These are phyloP conservation scores for Synchiropus splendidus DNA, from an alignment of 2,113 vertebrate species.

Conservation along the genomic window DNA sequence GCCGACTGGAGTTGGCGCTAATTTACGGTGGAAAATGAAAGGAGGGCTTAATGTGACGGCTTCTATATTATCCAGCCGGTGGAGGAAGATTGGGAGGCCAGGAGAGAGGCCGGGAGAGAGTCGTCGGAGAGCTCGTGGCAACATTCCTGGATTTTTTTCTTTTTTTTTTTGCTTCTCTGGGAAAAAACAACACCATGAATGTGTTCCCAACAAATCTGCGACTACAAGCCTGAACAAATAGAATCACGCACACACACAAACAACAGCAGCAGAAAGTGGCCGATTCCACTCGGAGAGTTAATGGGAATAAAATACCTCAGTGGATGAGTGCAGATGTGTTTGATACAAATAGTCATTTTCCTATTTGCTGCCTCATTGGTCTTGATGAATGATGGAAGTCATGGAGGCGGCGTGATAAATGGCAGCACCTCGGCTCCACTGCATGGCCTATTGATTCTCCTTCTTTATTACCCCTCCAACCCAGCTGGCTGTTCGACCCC, in stretches of 20 bases:
- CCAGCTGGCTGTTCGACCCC: slow-evolving; percentile 96
- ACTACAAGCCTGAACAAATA: slow-evolving; percentile 65
- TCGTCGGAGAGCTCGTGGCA: slow-evolving; percentile 33
- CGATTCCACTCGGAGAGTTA: slow-evolving; percentile 99
- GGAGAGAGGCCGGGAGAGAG: slow-evolving; percentile 9
- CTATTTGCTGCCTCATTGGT: slow-evolving; percentile 99
- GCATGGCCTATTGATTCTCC: slow-evolving; percentile 99
- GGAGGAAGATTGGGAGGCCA: slow-evolving; percentile 37
- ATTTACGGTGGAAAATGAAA: slow-evolving; percentile 90
- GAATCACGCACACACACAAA: slow-evolving; percentile 54
- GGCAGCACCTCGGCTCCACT: slow-evolving; percentile 99
- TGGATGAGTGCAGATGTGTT: slow-evolving; percentile 99
- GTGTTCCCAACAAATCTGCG: slow-evolving; percentile 73
- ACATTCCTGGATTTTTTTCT: slow-evolving; percentile 12
- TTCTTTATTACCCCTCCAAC: slow-evolving; percentile 99
- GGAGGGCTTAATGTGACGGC: slow-evolving; percentile 84
- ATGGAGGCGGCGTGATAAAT: slow-evolving; percentile 99
- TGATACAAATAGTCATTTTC: slow-evolving; percentile 99
- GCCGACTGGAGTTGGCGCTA: slow-evolving; percentile 54
- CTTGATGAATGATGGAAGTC: slow-evolving; percentile 99
- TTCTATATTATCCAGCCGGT: slow-evolving; percentile 72
- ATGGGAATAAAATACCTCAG: slow-evolving; percentile 99
- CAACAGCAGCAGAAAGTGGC: slow-evolving; percentile 78
- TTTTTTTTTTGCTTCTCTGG: slow-evolving; percentile 49
- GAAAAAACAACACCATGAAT: slow-evolving; percentile 73